Evolutionary conservation across 2,888 invertebrate species (phyloP), one percentile per base, ranked within the genome.

Genomic region (Cosmia trapezina): DNA sequence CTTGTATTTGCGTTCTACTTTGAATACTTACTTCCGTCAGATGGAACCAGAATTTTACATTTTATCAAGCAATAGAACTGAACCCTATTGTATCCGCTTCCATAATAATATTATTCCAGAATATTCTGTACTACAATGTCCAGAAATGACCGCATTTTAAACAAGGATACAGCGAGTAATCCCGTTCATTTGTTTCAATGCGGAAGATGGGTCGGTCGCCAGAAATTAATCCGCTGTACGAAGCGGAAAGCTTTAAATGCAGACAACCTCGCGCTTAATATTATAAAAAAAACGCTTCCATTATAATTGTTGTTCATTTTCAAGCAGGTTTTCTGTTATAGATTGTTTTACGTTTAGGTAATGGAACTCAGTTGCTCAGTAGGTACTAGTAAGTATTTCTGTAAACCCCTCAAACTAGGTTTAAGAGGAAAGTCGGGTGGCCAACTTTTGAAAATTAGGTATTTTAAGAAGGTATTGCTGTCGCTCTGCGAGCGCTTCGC

Each of bases 111-210:
- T 67, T 73, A 54, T 63, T 7, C 28, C 1, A 22, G 47, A 65
- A 73, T 53, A 73, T 73, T 47, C 53, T 41, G 28, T 37, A 45
- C 45, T 14, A 63, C 62, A 47, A 49, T 53, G 47, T 70, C 66
- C 51, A 79, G 41, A 62, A 56, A 66, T 60, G 65, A 59, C 57
- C 51, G 49, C 51, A 45, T 63, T 75, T 60, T 54, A 49, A 72
- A 49, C 56, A 43, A 63, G 49, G 59, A 68, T 73, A 64, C 33
- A 56, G 51, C 28, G 49, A 43, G 28, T 63, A 78, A 75, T 71
- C 62, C 57, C 28, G 22, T 69, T 75, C 75, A 75, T 83, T 83
- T 83, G 75, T 83, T 75, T 66, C 61, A 73, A 69, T 60, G 70
- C 47, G 56, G 67, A 70, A 77, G 67, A 61, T 33, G 56, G 70